Evolutionary conservation across 2,888 invertebrate species (phyloP), one percentile per base, ranked within the genome.

Genomic region (Eupithecia abbreviata): DNA sequence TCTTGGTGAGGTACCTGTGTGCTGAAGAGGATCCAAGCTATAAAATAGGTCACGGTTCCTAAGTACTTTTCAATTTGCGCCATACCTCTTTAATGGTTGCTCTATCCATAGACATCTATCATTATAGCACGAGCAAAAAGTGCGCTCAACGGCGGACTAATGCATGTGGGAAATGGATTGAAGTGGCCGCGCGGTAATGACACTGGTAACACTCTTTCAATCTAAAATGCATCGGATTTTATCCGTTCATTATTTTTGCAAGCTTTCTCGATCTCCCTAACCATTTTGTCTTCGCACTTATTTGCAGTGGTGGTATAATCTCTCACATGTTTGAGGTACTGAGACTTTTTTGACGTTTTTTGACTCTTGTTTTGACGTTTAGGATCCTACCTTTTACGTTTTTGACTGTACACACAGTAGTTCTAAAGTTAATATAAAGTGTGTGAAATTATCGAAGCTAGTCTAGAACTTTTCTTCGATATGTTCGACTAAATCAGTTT

Each of bases 161-260:
- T 79, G 79, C 77, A 79, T 72, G 69, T 10, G 75, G 77, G 72
- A 77, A 72, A 75, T 73, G 66, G 55, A 77, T 72, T 70, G 75
- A 73, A 76, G 42, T 67, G 58, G 68, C 6, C 58, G 70, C 51
- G 58, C 43, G 13, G 49, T 71, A 69, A 69, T 69, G 62, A 62
- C 62, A 62, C 62, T 62, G 62, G 62, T 12, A 62, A 62, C 62
- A 62, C 62, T 62, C 4, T 62, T 30, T 62, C 18, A 9, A 62
- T 62, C 10, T 18, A 30, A 62, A 62, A 12, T 62, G 18, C 62
- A 62, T 0, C 3, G 62, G 62, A 30, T 62, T 62, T 62, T 30
- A 62, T 30, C 10, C 30, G 4, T 62, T 30, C 30, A 30, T 62
- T 62, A 62, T 62, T 62, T 18, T 30, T 62, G 62, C 62, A 62